Conservation (phyloP, 1,140 invertebrate species). For the Ptiloglossa arizonensis region DNA sequence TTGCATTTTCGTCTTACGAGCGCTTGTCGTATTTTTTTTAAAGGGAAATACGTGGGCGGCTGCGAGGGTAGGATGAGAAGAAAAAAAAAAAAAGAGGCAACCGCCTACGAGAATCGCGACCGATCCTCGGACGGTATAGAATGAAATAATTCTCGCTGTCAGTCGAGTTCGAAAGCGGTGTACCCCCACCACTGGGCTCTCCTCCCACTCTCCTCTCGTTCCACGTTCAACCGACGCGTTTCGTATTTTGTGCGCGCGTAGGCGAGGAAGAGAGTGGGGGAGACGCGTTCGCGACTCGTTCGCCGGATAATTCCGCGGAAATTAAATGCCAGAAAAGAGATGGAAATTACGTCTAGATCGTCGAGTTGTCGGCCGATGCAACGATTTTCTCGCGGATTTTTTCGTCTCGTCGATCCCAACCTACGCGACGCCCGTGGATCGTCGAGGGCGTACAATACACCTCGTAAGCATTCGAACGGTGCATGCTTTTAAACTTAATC, state of each 20-base stretch:
- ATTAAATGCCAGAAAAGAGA: slow-evolving; percentile 50
- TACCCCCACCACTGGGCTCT: background rate
- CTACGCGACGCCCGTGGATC: background rate
- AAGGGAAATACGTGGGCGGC: background rate
- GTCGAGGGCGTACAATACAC: too few species aligned
- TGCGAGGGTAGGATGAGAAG: too few species aligned
- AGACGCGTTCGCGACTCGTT: slow-evolving; percentile 23
- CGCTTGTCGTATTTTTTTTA: too few species aligned
- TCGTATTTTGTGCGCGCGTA: slow-evolving; percentile 30
- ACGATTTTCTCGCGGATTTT: slow-evolving; percentile 19
- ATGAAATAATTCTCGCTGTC: slow-evolving; percentile 52
- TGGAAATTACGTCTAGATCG: slow-evolving; percentile 44
- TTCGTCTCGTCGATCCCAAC: slow-evolving; percentile 8
- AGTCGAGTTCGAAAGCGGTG: slow-evolving; percentile 30
- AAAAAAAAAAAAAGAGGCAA: background rate
- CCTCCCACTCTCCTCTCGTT: background rate
- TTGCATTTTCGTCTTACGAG: too few species aligned
- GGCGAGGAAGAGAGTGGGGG: background rate
- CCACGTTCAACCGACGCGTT: slow-evolving; percentile 14
- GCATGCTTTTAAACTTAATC: too few species aligned
- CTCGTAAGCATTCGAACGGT: too few species aligned
- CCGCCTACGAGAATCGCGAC: slow-evolving; percentile 25
- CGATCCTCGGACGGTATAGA: slow-evolving; percentile 35
- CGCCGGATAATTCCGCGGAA: slow-evolving; percentile 45
- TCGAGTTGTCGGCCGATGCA: slow-evolving; percentile 17